phyloP scores from a whole-genome alignment of 2,797 vertebrate species.

The Mycteria americana region DNA sequence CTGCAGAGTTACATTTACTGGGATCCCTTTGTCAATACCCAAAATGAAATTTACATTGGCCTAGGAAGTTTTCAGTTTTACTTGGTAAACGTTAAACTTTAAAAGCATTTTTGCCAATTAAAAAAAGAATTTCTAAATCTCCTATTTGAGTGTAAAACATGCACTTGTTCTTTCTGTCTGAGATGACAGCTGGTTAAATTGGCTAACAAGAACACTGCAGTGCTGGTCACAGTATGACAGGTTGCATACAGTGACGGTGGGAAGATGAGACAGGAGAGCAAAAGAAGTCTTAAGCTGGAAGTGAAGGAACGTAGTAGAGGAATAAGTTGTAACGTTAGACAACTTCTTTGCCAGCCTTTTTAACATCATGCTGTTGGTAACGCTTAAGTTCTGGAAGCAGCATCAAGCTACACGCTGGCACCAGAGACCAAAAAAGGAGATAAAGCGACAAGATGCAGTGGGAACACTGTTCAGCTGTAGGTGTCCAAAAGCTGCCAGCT shows the following conservation, averaged over 20 bases:
- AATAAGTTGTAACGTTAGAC: not conserved
- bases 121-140: not conserved
- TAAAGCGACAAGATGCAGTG: not conserved
- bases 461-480: not conserved
- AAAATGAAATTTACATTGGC: not conserved
- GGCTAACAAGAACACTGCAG: too few relatives aligned
- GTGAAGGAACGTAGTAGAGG: not conserved
- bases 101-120: not conserved
- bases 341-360: not conserved
- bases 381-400: not conserved
- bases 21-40: not conserved
- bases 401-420: not conserved
- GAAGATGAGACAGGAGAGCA: not conserved
- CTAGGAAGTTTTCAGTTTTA: not conserved
- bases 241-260: not conserved
- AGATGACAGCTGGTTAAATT: rapidly evolving
- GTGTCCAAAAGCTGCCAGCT: not conserved
- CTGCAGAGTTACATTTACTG: not conserved
- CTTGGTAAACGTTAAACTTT: not conserved
- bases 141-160: not conserved
- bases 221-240: not conserved
- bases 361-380: not conserved
- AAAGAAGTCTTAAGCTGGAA: not conserved
- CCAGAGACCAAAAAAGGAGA: not conserved
- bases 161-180: not conserved